A percentile compares a stretch with the other conserved stretches of the same genome.
These are phyloP conservation scores for Tribolium freemani DNA, from an alignment of 2,888 invertebrate genomes.

Conservation along the genomic window DNA sequence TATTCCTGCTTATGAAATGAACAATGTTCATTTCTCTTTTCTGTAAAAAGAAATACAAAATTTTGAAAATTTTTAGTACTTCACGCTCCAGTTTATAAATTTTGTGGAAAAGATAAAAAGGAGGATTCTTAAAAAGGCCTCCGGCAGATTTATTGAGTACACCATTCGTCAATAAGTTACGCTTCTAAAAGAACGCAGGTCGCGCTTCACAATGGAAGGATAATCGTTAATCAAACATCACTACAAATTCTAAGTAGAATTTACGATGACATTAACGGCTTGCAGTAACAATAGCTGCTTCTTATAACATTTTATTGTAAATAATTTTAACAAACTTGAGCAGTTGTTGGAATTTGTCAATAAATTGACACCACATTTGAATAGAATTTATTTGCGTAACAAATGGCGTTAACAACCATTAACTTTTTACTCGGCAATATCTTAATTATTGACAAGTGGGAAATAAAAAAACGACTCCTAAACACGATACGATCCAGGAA, in stretches of 20 bases:
- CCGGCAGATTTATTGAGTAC: background rate
- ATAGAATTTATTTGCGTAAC: background rate
- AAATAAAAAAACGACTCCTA: background rate
- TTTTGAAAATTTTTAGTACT: no score
- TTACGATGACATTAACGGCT: constrained; percentile 33
- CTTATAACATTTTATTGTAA: constrained; percentile 32
- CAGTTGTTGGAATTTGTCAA: background rate
- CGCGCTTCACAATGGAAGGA: constrained; percentile 22
- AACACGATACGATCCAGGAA: constrained; percentile 6
- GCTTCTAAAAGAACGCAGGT: constrained; percentile 14
- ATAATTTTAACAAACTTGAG: constrained; percentile 3
- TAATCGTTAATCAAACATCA: constrained; percentile 33
- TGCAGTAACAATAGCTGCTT: constrained; percentile 26
- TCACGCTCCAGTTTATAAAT: no score
- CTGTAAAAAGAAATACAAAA: no score
- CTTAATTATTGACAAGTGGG: constrained; percentile 15
- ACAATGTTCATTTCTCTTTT: no score
- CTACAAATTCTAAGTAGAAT: constrained; percentile 22
- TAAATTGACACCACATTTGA: background rate
- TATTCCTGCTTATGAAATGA: no score
- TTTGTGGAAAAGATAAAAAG: background rate
- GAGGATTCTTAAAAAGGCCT: background rate
- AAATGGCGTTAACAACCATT: background rate
- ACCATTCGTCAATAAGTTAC: background rate
- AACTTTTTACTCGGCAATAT: background rate